Conservation (phyloP, 2,797 vertebrate genomes). For the Hozukius guyotensis region DNA sequence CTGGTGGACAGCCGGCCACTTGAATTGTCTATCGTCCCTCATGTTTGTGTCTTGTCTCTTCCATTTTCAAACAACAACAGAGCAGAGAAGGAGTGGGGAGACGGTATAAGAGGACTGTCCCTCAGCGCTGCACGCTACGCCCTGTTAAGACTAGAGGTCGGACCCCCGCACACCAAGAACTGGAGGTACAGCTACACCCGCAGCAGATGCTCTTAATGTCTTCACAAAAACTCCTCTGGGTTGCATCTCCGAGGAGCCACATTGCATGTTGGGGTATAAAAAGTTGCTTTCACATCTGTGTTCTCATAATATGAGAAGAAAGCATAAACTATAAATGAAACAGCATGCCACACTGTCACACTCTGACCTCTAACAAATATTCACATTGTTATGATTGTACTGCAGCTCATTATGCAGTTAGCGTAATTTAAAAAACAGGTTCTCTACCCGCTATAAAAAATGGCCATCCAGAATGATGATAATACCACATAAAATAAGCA, state of each 20-base stretch:
- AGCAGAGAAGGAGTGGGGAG: constrained; percentile 99
- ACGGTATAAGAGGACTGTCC: constrained; percentile 95
- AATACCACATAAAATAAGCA: background rate
- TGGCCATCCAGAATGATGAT: background rate
- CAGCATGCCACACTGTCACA: background rate
- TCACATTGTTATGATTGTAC: background rate
- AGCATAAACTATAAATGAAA: background rate
- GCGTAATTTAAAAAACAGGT: background rate
- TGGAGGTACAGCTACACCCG: constrained; percentile 87
- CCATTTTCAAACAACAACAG: constrained; percentile 72
- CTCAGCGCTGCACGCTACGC: constrained; percentile 95
- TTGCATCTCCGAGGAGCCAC: background rate
- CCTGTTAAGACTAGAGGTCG: constrained; percentile 91
- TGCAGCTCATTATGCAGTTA: background rate
- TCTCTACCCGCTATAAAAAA: background rate
- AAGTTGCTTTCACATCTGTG: background rate
- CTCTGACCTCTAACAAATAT: background rate
- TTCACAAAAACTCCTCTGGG: background rate
- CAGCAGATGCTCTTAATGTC: background rate
- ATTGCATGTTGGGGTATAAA: background rate
- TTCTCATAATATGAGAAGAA: background rate
- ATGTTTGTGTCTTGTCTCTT: background rate
- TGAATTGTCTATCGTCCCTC: background rate
- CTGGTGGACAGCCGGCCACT: background rate
- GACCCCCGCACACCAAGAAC: constrained; percentile 98